Conservation (phyloP, 2,113 vertebrate species). For the Pithys albifrons region DNA sequence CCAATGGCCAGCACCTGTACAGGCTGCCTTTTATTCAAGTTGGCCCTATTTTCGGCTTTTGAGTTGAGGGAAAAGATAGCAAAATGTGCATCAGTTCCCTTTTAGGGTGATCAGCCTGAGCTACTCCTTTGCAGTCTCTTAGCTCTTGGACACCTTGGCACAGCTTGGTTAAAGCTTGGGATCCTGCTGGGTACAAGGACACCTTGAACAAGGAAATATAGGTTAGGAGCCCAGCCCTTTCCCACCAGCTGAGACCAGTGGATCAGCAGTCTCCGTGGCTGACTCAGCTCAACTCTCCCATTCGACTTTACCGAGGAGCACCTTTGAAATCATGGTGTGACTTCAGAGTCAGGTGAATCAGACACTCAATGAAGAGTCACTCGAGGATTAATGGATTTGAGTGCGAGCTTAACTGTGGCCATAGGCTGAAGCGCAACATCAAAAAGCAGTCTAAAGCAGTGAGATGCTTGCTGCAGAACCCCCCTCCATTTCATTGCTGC, state of each 20-base stretch:
- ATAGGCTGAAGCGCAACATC: neutral
- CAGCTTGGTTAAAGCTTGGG: neutral
- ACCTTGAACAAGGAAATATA: neutral
- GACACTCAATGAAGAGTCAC: neutral
- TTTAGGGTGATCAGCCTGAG: neutral
- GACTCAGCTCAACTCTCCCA: neutral
- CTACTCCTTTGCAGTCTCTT: neutral
- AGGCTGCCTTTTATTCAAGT: neutral
- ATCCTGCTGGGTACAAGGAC: neutral
- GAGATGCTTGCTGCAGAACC: neutral
- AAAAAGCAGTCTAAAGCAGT: neutral
- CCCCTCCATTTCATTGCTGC: neutral
- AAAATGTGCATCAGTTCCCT: neutral
- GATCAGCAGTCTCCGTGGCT: neutral
- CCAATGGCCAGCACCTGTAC: neutral
- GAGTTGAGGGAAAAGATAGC: neutral
- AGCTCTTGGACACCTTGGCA: neutral
- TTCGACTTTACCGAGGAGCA: neutral
- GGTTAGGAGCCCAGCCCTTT: neutral
- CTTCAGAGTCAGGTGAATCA: constrained; percentile 2
- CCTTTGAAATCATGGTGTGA: neutral
- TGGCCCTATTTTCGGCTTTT: neutral
- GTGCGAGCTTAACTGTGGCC: neutral
- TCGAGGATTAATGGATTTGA: neutral
- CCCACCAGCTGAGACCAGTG: neutral